A percentile compares a stretch with the other conserved stretches of the same genome.
phyloP scores from a whole-genome alignment of 2,888 invertebrate genomes.

The Ectobius pallidus region DNA sequence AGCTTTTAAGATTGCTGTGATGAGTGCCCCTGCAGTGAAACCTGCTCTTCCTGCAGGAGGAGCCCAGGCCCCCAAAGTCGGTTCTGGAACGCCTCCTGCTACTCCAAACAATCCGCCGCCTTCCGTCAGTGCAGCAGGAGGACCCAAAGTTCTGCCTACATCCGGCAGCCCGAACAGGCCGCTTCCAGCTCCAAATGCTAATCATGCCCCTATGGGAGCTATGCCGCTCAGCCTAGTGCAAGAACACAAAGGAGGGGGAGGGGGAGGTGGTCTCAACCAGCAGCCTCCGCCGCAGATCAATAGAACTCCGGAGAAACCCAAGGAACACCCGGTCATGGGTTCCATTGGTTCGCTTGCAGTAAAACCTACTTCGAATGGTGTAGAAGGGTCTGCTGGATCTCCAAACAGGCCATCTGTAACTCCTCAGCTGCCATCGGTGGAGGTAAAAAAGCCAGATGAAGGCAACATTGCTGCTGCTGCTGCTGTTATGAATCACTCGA shows the following conservation, averaged over 20 bases:
- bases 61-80: constrained; percentile 48
- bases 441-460: constrained; percentile 37
- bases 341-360: not conserved
- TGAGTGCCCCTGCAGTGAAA: constrained; percentile 54
- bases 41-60: constrained; percentile 51
- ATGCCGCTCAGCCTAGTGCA: constrained; percentile 55
- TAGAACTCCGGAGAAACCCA: constrained; percentile 39
- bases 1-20: constrained; percentile 41
- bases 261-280: constrained; percentile 44
- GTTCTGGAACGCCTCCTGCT: constrained; percentile 48
- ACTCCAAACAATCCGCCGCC: constrained; percentile 44
- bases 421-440: not conserved
- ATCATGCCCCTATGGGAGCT: constrained; percentile 35
- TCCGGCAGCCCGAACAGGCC: constrained; percentile 52
- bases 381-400: constrained; percentile 39
- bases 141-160: constrained; percentile 50
- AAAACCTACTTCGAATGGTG: constrained; percentile 43
- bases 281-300: constrained; percentile 47
- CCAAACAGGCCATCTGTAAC: not conserved
- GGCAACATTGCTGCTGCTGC: not conserved
- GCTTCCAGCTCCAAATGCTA: constrained; percentile 48
- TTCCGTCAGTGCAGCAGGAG: constrained; percentile 46
- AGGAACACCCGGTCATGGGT: constrained; percentile 26
- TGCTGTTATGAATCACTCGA: constrained; percentile 35
- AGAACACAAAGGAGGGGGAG: constrained; percentile 52